phyloP scores from a whole-genome alignment of 53 echinoderm and acorn worm species.

The Crossaster papposus region DNA sequence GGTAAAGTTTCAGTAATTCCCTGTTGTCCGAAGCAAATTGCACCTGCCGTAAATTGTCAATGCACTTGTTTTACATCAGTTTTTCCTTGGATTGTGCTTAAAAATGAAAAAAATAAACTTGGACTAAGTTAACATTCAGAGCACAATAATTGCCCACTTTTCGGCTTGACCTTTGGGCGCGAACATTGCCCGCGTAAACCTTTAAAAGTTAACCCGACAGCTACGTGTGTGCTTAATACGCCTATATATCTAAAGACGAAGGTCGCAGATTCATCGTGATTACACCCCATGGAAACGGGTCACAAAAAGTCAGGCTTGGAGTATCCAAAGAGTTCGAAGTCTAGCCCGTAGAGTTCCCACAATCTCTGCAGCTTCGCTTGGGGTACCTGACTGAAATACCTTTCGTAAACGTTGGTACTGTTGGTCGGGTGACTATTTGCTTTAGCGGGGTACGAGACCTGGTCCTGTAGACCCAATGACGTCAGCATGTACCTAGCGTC shows the following conservation, averaged over 20 bases:
- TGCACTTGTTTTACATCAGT: no score
- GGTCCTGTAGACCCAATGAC: conserved; percentile 39
- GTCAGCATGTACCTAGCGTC: conserved; percentile 85
- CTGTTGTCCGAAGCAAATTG: no score
- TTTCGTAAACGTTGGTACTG: conserved; percentile 75
- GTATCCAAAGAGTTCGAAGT: conserved; percentile 90
- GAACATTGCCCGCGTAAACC: no score
- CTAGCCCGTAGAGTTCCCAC: conserved; percentile 80
- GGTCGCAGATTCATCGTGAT: not conserved
- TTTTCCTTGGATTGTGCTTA: no score
- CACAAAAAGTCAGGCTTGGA: conserved; percentile 63
- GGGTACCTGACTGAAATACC: conserved; percentile 64
- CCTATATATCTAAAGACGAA: not conserved
- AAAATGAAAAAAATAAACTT: no score
- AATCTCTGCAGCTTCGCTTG: conserved; percentile 60
- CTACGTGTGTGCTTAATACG: no score
- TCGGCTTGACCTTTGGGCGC: no score
- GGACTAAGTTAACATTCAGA: no score
- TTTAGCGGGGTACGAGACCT: conserved; percentile 69
- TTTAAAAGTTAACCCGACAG: no score
- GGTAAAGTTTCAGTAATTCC: no score
- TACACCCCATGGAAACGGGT: not conserved
- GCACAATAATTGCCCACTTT: no score
- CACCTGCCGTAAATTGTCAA: no score
- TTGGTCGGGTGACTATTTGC: conserved; percentile 92